A percentile compares a stretch with the other conserved stretches of the same genome.
Evolutionary conservation across 2,113 vertebrate species (phyloP).

Genomic region (Prietella phreatophila): DNA sequence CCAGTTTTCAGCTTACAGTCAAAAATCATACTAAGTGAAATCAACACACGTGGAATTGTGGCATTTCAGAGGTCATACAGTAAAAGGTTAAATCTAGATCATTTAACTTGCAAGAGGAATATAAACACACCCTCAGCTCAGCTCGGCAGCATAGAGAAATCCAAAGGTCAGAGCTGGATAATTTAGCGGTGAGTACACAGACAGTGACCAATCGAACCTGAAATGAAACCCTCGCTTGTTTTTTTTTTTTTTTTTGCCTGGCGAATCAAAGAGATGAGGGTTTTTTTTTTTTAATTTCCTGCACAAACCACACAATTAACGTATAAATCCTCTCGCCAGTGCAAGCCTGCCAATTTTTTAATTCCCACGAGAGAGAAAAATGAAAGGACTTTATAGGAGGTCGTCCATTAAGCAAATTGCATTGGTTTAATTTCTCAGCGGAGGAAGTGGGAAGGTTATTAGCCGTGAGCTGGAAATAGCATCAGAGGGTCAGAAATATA

Average conservation of each 20-base stretch:
- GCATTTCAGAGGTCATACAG: neutral
- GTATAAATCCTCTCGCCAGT: slow-evolving; percentile 18
- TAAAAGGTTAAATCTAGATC: slow-evolving; percentile 39
- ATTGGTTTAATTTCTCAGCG: slow-evolving; percentile 20
- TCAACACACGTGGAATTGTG: neutral
- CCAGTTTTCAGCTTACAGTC: neutral
- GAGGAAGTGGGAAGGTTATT: slow-evolving; percentile 14
- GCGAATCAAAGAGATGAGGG: neutral
- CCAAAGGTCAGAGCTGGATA: slow-evolving; percentile 41
- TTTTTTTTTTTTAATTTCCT: neutral
- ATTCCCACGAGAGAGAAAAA: slow-evolving; percentile 12
- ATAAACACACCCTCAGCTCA: slow-evolving; percentile 15
- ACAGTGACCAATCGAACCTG: slow-evolving; percentile 34
- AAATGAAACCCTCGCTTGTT: slow-evolving; percentile 24
- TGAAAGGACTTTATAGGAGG: slow-evolving; percentile 20
- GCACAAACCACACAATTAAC: slow-evolving; percentile 29
- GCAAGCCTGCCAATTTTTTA: neutral
- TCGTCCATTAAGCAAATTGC: slow-evolving; percentile 41
- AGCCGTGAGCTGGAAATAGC: neutral
- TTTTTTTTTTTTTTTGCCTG: slow-evolving; percentile 28
- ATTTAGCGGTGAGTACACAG: slow-evolving; percentile 31
- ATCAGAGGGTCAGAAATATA: neutral
- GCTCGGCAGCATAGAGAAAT: neutral
- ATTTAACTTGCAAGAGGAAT: slow-evolving; percentile 4
- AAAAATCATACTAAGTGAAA: neutral